phyloP scores from a whole-genome alignment of 2,797 vertebrate species.

The Melanogrammus aeglefinus region DNA sequence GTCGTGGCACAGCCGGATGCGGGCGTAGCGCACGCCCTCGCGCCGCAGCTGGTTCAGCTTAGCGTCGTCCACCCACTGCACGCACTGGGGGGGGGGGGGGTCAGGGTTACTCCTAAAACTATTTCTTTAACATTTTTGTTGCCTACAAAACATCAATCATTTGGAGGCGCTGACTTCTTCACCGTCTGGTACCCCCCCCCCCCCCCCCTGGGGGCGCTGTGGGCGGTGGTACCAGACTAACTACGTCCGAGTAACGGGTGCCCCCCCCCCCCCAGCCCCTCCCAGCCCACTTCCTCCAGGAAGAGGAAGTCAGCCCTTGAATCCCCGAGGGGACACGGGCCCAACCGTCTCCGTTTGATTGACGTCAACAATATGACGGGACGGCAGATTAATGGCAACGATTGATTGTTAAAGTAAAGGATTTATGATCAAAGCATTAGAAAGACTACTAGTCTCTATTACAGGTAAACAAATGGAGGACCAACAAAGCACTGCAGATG shows the following conservation, averaged over 20 bases:
- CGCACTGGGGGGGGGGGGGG: slow-evolving; percentile 74
- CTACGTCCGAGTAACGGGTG: too few relatives aligned
- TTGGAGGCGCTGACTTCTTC: too few relatives aligned
- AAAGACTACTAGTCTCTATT: neutral
- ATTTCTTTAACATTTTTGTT: too few relatives aligned
- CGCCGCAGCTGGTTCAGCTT: slow-evolving; percentile 97
- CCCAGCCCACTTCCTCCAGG: too few relatives aligned
- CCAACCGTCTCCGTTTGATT: neutral
- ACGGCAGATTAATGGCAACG: neutral
- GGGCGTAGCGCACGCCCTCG: slow-evolving; percentile 95
- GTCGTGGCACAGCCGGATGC: slow-evolving; percentile 92
- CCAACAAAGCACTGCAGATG: neutral
- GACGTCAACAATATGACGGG: neutral
- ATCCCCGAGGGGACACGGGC: too few relatives aligned
- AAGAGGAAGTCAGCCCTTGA: too few relatives aligned
- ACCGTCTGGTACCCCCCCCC: too few relatives aligned
- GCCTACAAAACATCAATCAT: too few relatives aligned
- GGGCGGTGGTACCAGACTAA: too few relatives aligned
- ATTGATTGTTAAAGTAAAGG: neutral
- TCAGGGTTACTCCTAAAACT: too few relatives aligned
- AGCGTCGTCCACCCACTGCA: slow-evolving; percentile 98
- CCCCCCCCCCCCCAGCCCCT: too few relatives aligned
- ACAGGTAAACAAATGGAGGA: neutral
- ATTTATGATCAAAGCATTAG: neutral
- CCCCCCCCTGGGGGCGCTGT: too few relatives aligned